Evolutionary conservation across 2,797 vertebrate genomes (phyloP), one percentile per base, ranked within the genome.

Genomic region (Eulemur rubriventer): DNA sequence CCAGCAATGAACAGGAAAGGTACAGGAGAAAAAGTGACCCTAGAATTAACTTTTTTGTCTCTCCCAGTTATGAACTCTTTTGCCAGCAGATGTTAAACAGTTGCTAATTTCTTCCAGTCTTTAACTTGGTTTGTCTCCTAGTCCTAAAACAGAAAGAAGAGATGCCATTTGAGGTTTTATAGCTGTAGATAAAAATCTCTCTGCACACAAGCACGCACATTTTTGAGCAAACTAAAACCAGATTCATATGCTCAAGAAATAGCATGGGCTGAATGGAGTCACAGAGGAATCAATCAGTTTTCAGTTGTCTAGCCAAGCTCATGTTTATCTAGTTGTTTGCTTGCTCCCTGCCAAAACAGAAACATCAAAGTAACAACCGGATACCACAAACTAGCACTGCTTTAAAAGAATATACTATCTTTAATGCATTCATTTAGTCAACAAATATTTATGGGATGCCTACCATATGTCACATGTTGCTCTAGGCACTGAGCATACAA

Each of bases 81-180:
- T 73, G 57, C 92, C 76, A 69, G 76, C 70, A 91, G 63, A 96
- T 95, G 48, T 93, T 95, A 84, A 79, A 83, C 30, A 43, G 50
- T 81, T 96, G 57, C 41, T 96, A 86, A 96, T 96, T 96, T 96
- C 80, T 97, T 93, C 79, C 92, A 61, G 70, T 88, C 85, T 90
- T 92, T 94, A 91, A 78, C 91, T 70, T 92, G 65, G 79, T 86
- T 94, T 97, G 84, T 33, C 61, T 96, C 80, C 83, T 38, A 73
- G 35, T 88, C 18, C 14, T 89, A 89, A 93, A 95, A 91, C 67
- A 79, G 93, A 97, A 96, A 85, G 83, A 92, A 83, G 87, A 95
- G 94, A 96, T 81, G 85, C 33, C 76, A 65, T 84, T 73, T 87
- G 94, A 94, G 79, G 57, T 83, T 93, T 97, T 96, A 80, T 57